phyloP scores from a whole-genome alignment of 2,113 vertebrate species.

The Pituophis catenifer region DNA sequence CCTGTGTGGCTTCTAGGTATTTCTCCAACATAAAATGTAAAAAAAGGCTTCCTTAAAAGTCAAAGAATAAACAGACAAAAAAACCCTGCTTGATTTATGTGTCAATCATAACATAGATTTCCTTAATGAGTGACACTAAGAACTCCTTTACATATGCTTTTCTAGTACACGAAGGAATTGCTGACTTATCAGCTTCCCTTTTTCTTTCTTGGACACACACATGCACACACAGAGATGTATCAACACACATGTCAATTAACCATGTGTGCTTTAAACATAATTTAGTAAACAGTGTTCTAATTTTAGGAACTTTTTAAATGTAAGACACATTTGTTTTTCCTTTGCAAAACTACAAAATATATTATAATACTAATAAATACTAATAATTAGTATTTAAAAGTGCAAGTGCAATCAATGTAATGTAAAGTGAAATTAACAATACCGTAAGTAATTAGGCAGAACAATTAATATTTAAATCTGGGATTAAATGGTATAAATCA shows the following conservation, averaged over 20 bases:
- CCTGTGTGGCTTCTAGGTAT: slow-evolving; percentile 61
- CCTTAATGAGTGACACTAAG: slow-evolving; percentile 55
- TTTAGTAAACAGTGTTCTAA: neutral
- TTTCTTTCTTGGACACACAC: neutral
- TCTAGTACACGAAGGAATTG: slow-evolving; percentile 55
- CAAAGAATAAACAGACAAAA: slow-evolving; percentile 39
- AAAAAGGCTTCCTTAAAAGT: slow-evolving; percentile 38
- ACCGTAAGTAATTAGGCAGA: neutral
- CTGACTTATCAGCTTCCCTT: slow-evolving; percentile 44
- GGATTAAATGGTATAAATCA: slow-evolving; percentile 27
- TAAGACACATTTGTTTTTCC: neutral
- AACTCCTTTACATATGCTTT: slow-evolving; percentile 56
- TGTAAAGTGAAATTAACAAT: neutral
- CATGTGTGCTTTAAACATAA: slow-evolving; percentile 36
- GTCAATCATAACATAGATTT: slow-evolving; percentile 72
- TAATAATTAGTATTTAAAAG: slow-evolving; percentile 5
- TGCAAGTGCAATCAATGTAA: neutral
- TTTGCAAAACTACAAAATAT: neutral
- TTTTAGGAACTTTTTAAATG: neutral
- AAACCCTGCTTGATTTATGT: slow-evolving; percentile 54
- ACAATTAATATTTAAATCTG: slow-evolving; percentile 29
- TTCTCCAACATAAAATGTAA: slow-evolving; percentile 63
- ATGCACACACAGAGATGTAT: slow-evolving; percentile 1
- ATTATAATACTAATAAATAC: neutral
- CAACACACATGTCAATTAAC: slow-evolving; percentile 60